A percentile compares a stretch with the other conserved stretches of the same genome.
phyloP scores from a whole-genome alignment of 2,113 vertebrate genomes.

The Trichomycterus rosablanca region DNA sequence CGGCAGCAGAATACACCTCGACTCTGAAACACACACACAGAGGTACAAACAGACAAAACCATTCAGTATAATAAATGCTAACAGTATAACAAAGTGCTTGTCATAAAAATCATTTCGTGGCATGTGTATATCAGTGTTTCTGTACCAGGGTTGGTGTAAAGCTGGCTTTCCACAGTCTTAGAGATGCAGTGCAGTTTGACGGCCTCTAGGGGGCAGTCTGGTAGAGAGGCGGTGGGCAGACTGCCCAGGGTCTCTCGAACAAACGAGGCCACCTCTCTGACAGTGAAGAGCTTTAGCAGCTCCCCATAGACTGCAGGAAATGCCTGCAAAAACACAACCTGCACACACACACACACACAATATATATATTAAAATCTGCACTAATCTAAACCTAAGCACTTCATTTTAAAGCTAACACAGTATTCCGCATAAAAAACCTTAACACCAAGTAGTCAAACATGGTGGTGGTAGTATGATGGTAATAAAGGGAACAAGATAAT shows the following conservation, averaged over 20 bases:
- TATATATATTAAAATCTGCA: no score
- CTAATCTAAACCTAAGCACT: no score
- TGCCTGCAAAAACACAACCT: slow-evolving; percentile 93
- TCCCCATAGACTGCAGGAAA: slow-evolving; percentile 89
- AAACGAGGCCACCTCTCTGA: slow-evolving; percentile 90
- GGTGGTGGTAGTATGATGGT: no score
- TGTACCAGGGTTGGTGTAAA: slow-evolving; percentile 89
- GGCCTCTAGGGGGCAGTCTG: slow-evolving; percentile 88
- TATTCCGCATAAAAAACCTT: no score
- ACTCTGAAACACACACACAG: slow-evolving; percentile 69
- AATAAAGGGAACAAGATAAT: no score
- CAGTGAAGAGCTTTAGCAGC: slow-evolving; percentile 90
- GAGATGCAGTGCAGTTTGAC: slow-evolving; percentile 93
- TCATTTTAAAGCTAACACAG: no score
- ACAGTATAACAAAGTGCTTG: no score
- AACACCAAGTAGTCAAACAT: no score
- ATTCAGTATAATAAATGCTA: neutral
- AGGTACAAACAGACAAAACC: neutral
- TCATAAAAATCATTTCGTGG: neutral
- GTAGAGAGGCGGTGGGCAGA: slow-evolving; percentile 77
- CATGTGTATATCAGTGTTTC: neutral
- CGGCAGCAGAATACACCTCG: slow-evolving; percentile 86
- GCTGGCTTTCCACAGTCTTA: slow-evolving; percentile 91
- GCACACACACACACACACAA: neutral
- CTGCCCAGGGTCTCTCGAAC: slow-evolving; percentile 91